Percentiles rank a stretch among this genome's conserved stretches.
These are phyloP conservation scores for Leucophenga maculata DNA, from an alignment of 2,888 invertebrate genomes.

Conservation along the genomic window DNA sequence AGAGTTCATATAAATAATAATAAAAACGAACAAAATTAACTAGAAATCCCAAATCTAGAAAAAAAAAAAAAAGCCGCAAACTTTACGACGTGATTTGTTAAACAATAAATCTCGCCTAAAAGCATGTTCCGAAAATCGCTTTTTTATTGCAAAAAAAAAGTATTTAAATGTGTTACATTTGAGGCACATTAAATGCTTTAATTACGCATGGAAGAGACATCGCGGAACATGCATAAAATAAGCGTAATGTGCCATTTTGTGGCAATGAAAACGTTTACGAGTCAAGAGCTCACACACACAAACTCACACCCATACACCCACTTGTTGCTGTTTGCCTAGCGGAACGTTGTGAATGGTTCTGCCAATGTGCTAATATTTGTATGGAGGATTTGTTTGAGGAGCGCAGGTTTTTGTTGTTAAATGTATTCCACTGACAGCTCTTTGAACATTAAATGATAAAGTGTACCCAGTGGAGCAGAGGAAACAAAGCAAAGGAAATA, in stretches of 20 bases:
- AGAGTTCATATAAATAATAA: too few species aligned
- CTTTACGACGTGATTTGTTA: too few species aligned
- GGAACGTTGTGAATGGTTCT: background rate
- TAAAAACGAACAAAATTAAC: background rate
- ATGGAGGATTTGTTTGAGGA: background rate
- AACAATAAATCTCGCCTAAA: background rate
- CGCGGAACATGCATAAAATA: slow-evolving; percentile 29
- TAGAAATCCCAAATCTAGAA: background rate
- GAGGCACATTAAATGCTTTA: slow-evolving; percentile 32
- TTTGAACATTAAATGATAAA: background rate
- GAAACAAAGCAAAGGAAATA: background rate
- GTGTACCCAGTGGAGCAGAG: background rate
- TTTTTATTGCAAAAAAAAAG: slow-evolving; percentile 25
- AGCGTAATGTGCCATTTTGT: slow-evolving; percentile 6
- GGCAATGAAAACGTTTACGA: background rate
- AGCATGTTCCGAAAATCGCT: background rate
- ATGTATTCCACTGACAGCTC: too few species aligned
- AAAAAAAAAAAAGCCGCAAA: too few species aligned
- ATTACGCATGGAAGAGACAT: slow-evolving; percentile 27
- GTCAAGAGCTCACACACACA: slow-evolving; percentile 13
- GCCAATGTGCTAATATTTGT: background rate
- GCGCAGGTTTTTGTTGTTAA: too few species aligned
- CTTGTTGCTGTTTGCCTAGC: slow-evolving; percentile 18
- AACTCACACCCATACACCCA: background rate
- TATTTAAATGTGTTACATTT: slow-evolving; percentile 28